Base-by-base conservation (phyloP, 2,797 vertebrate species). In the Remorina albescens region DNA sequence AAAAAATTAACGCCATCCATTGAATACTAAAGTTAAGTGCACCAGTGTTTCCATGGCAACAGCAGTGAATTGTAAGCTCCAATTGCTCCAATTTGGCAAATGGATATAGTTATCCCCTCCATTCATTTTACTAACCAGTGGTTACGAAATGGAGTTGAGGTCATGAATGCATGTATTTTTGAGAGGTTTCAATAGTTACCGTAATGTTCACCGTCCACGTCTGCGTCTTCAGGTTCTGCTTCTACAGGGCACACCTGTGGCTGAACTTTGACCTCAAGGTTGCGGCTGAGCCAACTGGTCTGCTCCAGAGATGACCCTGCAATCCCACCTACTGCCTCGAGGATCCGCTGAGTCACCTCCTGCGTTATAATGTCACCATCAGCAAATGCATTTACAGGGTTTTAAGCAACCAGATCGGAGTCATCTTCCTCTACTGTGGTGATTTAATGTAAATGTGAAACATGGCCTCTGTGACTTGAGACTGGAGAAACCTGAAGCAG, bases 231-330 rank as follows among this genome's bases (percentile, higher is more conserved):
- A 0, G 82, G 69, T 15, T 93, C 96, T 0, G 96, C 94, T 2
- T 95, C 95, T 49, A 98, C 96, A 1, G 93, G 85, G 70, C 95
- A 92, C 64, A 98, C 89, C 91, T 99, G 98, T 6, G 98, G 96
- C 89, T 97, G 97, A 71, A 96, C 97, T 91, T 99, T 99, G 81
- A 99, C 98, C 80, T 99, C 98, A 49, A 99, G 94, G 82, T 95
- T 99, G 63, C 98, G 95, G 88, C 97, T 99, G 56, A 99, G 95
- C 98, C 98, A 99, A 70, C 98, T 99, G 69, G 98, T 99, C 88
- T 99, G 98, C 69, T 99, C 98, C 82, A 99, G 89, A 58, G 98
- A 99, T 0, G 98, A 99, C 2, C 98, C 98, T 2, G 96, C 98
- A 18, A 98, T 93, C 16, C 94, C 96, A 0, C 97, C 97, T 25